Conservation (phyloP, 2,113 vertebrate species). For the Pyxicephalus adspersus region DNA sequence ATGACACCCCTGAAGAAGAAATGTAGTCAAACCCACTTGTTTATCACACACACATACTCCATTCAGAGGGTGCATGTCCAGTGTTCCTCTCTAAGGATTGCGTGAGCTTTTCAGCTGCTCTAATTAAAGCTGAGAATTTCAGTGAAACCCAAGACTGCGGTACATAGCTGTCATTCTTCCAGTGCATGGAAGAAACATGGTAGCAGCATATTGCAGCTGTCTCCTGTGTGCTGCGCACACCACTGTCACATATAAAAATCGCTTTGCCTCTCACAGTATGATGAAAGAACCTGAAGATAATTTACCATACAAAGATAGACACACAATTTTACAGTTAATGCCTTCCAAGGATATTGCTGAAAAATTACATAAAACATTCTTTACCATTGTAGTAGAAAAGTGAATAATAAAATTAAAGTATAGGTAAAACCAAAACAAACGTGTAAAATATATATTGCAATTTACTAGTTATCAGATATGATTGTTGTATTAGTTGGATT, state of each 20-base stretch:
- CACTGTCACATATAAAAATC: neutral
- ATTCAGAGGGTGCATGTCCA: neutral
- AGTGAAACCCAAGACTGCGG: conserved; percentile 17
- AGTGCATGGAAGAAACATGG: neutral
- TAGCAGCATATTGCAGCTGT: neutral
- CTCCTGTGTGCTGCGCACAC: neutral
- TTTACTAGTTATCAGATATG: no score
- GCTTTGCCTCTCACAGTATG: neutral
- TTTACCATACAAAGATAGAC: neutral
- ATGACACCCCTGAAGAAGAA: neutral
- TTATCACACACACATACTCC: neutral
- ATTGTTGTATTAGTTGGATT: no score
- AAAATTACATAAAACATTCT: no score
- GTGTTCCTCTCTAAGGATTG: neutral
- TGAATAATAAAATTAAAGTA: no score
- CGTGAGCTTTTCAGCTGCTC: conserved; percentile 5
- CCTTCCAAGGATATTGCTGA: neutral
- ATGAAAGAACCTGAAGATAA: neutral
- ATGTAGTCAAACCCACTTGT: neutral
- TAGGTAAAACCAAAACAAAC: no score
- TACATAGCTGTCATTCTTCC: conserved; percentile 15
- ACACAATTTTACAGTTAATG: conserved; percentile 3
- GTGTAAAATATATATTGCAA: no score
- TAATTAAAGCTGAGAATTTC: conserved; percentile 31
- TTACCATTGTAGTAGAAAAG: no score